Evolutionary conservation across 2,888 invertebrate genomes (phyloP), one percentile per base, ranked within the genome.

Genomic region (Crematogaster levior): DNA sequence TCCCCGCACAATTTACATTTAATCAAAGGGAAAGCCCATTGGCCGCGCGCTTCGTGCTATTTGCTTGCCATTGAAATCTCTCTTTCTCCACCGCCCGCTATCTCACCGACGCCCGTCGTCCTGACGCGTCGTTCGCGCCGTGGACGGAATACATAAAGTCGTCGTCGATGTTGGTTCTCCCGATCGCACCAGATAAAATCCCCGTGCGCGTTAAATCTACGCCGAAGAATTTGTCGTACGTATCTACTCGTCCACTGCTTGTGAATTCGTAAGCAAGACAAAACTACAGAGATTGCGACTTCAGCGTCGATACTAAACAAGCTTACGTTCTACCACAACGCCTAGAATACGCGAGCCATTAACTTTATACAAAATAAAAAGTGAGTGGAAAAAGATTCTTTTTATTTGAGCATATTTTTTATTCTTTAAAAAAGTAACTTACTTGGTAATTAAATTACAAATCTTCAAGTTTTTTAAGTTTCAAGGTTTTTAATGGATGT

Each of bases 11-110:
- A 94, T 94, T 93, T 94, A 93, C 94, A 94, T 94, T 94, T 94
- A 93, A 94, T 94, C 93, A 94, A 94, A 94, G 92, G 93, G 93
- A 93, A 92, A 93, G 92, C 93, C 92, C 92, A 93, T 93, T 93
- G 93, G 92, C 92, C 92, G 89, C 66, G 40, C 90, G 92, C 90
- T 89, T 91, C 91, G 91, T 92, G 93, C 93, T 93, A 93, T 93
- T 93, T 93, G 91, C 93, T 92, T 92, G 92, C 93, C 91, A 93
- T 93, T 93, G 93, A 93, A 94, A 94, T 93, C 93, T 84, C 85
- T 75, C 84, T 66, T 48, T 53, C 70, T 74, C 51, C 66, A 21
- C 21, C 34, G 18, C 21, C 72, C 43, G 37, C 34, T 48, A 58
- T 77, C 56, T 46, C 61, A 27, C 46, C 77, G 46, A 34, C 60